Base-by-base conservation (phyloP, 2,797 vertebrate species). In the Sebastes cheni region DNA sequence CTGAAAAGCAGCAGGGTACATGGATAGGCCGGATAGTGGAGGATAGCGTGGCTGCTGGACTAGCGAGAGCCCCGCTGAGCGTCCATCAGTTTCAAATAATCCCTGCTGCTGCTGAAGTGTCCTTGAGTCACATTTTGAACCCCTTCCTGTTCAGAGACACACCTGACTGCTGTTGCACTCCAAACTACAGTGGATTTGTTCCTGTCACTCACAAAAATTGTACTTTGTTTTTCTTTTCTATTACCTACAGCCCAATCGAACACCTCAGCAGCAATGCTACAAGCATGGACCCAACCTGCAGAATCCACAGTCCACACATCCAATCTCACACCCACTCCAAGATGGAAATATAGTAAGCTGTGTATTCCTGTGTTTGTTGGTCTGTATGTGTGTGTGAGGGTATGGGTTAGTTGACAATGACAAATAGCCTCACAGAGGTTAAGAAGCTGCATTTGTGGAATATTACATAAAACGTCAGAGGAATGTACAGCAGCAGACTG, bases 81-180 rank as follows among this genome's bases (percentile, higher is more conserved):
- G 81, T 90, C 87, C 82, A 88, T 91, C 89, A 85, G 83, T 86
- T 92, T 89, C 61, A 86, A 54, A 88, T 76, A 71, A 87, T 86
- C 78, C 87, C 89, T 70, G 83, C 89, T 88, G 86, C 69, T 85
- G 60, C 65, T 74, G 39, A 86, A 91, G 83, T 74, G 70, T 91
- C 84, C 79, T 88, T 88, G 86, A 86, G 75, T 89, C 88, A 81
- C 74, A 75, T 56, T 75, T 80, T 69, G 71, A 87, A 83, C 83
- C 75, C 67, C 90, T 82, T 85, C 84, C 78, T 75, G 77, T 68
- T 87, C 67, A 36, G 87, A 79, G 85, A 82, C 39, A 11, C 87
- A 79, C 84, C 66, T 64, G 71, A 76, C 81, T 88, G 84, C 89
- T 88, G 88, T 36, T 85, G 34, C 75, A 42, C 55, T 80, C 13